Evolutionary conservation across 2,113 vertebrate genomes (phyloP).

Genomic region (Heliornis fulica): DNA sequence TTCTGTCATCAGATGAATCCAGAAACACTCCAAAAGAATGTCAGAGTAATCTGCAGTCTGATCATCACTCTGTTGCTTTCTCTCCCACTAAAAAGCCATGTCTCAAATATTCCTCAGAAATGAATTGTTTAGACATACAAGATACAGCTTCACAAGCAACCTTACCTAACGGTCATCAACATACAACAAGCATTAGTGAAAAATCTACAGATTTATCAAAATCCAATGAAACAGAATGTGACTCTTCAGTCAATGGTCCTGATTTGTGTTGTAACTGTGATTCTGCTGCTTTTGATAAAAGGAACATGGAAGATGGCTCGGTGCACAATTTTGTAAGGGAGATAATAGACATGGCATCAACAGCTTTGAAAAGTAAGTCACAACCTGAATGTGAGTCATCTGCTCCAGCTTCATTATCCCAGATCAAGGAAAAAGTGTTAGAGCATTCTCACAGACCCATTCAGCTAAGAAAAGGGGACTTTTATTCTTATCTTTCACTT

Average conservation of each 20-base stretch:
- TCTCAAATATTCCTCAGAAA: conserved; percentile 48
- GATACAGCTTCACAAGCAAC: conserved; percentile 11
- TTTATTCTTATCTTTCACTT: conserved; percentile 96
- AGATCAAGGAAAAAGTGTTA: conserved; percentile 93
- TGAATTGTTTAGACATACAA: not conserved
- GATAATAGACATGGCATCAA: conserved; percentile 92
- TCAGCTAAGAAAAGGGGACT: conserved; percentile 91
- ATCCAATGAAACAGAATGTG: conserved; percentile 65
- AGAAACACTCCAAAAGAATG: conserved; percentile 62
- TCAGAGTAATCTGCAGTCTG: conserved; percentile 50
- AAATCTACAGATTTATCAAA: conserved; percentile 48
- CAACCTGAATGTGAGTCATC: conserved; percentile 76
- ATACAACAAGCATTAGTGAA: not conserved
- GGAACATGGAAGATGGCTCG: conserved; percentile 77
- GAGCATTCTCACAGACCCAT: conserved; percentile 92
- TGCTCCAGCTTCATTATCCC: conserved; percentile 79
- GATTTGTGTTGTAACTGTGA: conserved; percentile 76
- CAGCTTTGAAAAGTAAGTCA: conserved; percentile 86
- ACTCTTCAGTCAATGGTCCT: conserved; percentile 8
- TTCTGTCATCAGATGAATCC: conserved; percentile 67
- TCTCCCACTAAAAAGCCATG: conserved; percentile 54
- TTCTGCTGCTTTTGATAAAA: conserved; percentile 65
- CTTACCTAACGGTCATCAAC: not conserved
- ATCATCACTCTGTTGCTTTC: conserved; percentile 18
- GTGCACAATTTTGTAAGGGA: conserved; percentile 93